Evolutionary conservation across 2,888 invertebrate genomes (phyloP), one percentile per base, ranked within the genome.

Genomic region (Onchidella celtica): DNA sequence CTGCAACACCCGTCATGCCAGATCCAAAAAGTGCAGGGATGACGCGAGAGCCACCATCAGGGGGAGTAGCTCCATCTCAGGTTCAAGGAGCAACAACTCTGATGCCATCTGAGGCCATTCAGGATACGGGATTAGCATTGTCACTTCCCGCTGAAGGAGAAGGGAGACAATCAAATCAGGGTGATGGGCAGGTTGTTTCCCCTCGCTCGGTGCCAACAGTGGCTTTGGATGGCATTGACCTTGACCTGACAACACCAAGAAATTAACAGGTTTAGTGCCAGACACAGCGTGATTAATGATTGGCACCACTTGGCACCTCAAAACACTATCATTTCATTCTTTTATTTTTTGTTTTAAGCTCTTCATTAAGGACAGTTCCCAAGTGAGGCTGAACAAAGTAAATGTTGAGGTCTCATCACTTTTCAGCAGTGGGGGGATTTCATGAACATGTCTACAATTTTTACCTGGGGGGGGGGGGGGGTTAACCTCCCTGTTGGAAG

Each of bases 221-320:
- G 68, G 70, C 27, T 36, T 57, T 70, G 24, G 65, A 79, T 27
- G 72, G 63, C 32, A 61, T 72, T 24, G 40, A 61, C 3, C 9
- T 70, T 21, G 70, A 72, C n/a, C 24, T 79, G n/a, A 17, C 59
- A 14, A 77, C 55, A 27, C 68, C 55, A 29, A 32, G 69, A 34
- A 3, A 17, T 38, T 2, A 2, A 3, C 27, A 24, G 21, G 27
- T 61, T 61, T n/a, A 61, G 11, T 14, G 11, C 55, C 17, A 55
- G 55, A 9, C 17, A 17, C 55, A 9, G 9, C 9, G 55, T 17
- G 11, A 55, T 55, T 55, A 14, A 9, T 55, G 17, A 17, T 55
- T 55, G 9, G 55, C 17, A 63, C 29, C 3, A 32, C 24, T 80
- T 40, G 38, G 66, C 74, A 79, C 74, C 38, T 72, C 34, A 57